Evolutionary conservation across 1,140 invertebrate genomes (phyloP).

Genomic region (Aporrectodea caliginosa): DNA sequence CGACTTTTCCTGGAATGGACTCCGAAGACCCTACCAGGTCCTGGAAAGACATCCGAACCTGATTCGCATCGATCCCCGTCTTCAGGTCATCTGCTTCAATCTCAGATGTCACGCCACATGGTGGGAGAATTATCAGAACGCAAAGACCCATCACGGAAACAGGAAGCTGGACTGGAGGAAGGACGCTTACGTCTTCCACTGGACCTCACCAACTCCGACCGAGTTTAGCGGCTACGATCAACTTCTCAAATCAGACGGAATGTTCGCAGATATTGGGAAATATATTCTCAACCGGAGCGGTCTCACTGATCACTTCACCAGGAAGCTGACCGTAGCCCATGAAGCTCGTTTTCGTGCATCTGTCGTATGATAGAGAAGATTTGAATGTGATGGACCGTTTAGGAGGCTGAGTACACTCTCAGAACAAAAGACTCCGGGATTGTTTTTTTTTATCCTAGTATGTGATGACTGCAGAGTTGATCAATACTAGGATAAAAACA

Average conservation of each 20-base stretch:
- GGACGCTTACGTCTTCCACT: constrained; percentile 32
- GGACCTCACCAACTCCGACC: constrained; percentile 30
- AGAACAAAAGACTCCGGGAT: too few relatives aligned
- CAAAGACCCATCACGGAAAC: constrained; percentile 23
- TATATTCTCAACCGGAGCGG: too few relatives aligned
- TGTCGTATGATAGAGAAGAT: too few relatives aligned
- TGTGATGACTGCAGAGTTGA: too few relatives aligned
- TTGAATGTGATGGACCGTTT: too few relatives aligned
- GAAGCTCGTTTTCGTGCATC: too few relatives aligned
- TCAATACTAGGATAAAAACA: too few relatives aligned
- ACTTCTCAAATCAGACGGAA: constrained; percentile 9
- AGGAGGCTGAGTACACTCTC: too few relatives aligned
- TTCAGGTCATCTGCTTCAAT: constrained; percentile 31
- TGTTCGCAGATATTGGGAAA: constrained; percentile 29
- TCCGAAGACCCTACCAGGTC: constrained; percentile 27
- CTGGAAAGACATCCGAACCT: constrained; percentile 29
- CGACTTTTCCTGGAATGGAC: constrained; percentile 33
- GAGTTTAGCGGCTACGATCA: constrained; percentile 14
- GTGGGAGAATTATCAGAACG: constrained; percentile 32
- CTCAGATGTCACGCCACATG: constrained; percentile 30
- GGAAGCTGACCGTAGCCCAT: too few relatives aligned
- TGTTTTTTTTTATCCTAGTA: too few relatives aligned
- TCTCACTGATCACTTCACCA: too few relatives aligned
- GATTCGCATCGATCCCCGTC: constrained; percentile 24
- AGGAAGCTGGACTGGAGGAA: constrained; percentile 25